Evolutionary conservation across 1,140 invertebrate genomes (phyloP).

Genomic region (Yoshiicerus persimilis): DNA sequence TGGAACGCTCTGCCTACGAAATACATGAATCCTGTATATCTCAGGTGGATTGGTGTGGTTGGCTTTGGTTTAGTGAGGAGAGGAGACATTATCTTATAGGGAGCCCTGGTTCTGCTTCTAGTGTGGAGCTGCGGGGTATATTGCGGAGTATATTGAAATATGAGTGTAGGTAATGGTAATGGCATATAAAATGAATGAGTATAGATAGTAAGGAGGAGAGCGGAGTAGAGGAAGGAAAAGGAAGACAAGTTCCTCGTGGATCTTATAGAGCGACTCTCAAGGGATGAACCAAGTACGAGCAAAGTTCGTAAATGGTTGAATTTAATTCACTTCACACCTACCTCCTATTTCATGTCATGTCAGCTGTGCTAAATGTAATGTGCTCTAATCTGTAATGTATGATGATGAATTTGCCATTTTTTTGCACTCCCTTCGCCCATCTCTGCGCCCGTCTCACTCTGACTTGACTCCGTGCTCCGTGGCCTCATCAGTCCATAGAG

Average conservation of each 20-base stretch:
- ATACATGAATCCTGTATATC: too few relatives aligned
- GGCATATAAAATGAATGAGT: not conserved
- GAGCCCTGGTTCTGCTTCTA: too few relatives aligned
- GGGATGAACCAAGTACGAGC: not conserved
- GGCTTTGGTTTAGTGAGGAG: too few relatives aligned
- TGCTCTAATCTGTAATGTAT: constrained; percentile 4
- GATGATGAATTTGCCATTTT: constrained; percentile 33
- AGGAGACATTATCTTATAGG: too few relatives aligned
- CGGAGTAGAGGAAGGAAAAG: not conserved
- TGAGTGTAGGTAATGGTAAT: not conserved
- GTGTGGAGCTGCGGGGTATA: too few relatives aligned
- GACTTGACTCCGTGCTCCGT: not conserved
- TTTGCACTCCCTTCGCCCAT: not conserved
- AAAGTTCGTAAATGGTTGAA: not conserved
- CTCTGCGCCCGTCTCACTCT: not conserved
- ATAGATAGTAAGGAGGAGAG: not conserved
- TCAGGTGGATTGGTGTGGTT: too few relatives aligned
- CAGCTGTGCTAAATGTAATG: constrained; percentile 13
- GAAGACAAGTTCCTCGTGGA: not conserved
- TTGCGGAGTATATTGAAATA: not conserved
- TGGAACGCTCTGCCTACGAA: too few relatives aligned
- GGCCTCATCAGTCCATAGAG: not conserved
- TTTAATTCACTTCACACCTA: constrained; percentile 38
- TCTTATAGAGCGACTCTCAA: not conserved
- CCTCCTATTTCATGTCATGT: constrained; percentile 43